These are phyloP conservation scores for Actinemys pallida DNA, from an alignment of 2,113 vertebrate species.

Conservation along the genomic window DNA sequence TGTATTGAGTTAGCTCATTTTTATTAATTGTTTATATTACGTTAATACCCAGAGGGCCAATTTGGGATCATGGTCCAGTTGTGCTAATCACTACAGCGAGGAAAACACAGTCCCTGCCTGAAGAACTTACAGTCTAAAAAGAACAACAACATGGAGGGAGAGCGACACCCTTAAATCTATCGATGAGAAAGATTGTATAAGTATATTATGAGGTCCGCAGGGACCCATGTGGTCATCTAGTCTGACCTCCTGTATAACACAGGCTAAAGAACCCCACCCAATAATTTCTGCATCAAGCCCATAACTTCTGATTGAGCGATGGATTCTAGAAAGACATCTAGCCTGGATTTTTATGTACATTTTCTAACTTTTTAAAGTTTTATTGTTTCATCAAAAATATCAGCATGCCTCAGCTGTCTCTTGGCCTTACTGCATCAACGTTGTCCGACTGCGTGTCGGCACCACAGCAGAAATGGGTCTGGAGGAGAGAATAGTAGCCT, in stretches of 20 bases:
- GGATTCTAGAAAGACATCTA: not conserved
- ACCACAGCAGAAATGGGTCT: not conserved
- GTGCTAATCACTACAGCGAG: not conserved
- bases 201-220: not conserved
- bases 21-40: not conserved
- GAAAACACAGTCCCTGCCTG: not conserved
- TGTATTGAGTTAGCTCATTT: not conserved
- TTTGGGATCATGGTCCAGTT: not conserved
- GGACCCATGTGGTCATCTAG: not conserved
- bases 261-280: not conserved
- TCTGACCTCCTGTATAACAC: not conserved
- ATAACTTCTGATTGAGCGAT: not conserved
- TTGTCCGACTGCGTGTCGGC: not conserved
- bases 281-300: not conserved
- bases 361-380: not conserved
- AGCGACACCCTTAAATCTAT: not conserved
- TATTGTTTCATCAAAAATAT: not conserved
- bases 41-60: not conserved
- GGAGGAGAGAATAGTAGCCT: too few relatives aligned
- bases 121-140: not conserved
- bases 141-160: not conserved
- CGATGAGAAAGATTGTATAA: not conserved
- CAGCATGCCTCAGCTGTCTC: not conserved
- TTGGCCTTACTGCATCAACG: not conserved
- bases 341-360: not conserved